Percentiles rank a stretch among this genome's conserved stretches.
Evolutionary conservation across 2,113 vertebrate species (phyloP).

Genomic region (Halcyon malimbica): DNA sequence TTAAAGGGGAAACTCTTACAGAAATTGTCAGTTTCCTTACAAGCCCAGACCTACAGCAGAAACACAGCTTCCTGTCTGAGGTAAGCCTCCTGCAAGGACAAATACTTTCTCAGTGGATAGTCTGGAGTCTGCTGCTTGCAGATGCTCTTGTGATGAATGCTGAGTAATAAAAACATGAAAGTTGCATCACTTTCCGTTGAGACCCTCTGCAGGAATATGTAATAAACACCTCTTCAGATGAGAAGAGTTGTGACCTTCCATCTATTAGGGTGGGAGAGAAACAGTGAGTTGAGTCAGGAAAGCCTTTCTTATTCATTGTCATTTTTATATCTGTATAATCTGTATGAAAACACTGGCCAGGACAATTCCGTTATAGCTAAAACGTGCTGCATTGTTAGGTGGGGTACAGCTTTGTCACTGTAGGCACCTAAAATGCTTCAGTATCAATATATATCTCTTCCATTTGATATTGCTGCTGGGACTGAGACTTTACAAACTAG

Average conservation of each 20-base stretch:
- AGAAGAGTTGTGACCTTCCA: neutral
- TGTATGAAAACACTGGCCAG: neutral
- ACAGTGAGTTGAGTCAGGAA: neutral
- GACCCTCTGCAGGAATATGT: neutral
- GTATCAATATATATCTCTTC: neutral
- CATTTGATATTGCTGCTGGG: neutral
- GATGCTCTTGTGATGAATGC: neutral
- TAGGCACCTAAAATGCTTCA: neutral
- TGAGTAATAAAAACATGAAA: neutral
- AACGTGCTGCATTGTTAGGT: neutral
- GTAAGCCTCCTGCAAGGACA: constrained; percentile 59
- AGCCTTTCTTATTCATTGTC: neutral
- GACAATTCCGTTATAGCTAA: neutral
- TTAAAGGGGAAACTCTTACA: constrained; percentile 84
- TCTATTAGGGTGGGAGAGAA: neutral
- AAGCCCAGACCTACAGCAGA: constrained; percentile 60
- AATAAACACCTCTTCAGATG: neutral
- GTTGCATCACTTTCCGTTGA: neutral
- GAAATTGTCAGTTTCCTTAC: constrained; percentile 86
- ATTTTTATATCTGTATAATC: neutral
- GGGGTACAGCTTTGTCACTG: neutral
- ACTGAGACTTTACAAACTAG: neutral
- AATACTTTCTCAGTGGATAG: neutral
- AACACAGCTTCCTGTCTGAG: constrained; percentile 81
- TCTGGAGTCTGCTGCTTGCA: neutral